Conservation (phyloP, 2,113 vertebrate species). For the Anarhynchus alexandrinus region DNA sequence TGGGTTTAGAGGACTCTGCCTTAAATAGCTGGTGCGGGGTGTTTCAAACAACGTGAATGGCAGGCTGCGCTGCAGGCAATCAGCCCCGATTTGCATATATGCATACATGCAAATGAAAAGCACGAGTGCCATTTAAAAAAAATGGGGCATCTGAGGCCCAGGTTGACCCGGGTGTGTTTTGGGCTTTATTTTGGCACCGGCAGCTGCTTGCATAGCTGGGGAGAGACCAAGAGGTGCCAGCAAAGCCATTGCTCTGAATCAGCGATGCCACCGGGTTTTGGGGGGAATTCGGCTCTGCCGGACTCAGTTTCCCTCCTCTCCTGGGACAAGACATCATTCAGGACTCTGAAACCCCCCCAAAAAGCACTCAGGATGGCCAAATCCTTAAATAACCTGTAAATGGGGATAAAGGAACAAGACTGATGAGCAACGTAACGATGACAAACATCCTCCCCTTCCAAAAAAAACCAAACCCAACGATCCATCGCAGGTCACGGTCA, state of each 20-base stretch:
- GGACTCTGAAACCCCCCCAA: accelerated
- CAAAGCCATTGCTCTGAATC: accelerated
- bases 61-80: background rate
- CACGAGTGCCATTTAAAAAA: background rate
- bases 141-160: background rate
- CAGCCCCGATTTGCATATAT: constrained; percentile 53
- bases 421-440: accelerated
- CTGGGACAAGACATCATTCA: background rate
- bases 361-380: background rate
- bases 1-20: background rate
- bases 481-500: background rate
- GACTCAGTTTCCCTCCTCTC: background rate
- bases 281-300: background rate
- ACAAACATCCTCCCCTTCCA: background rate
- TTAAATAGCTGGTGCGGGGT: accelerated
- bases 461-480: background rate
- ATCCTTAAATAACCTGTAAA: background rate
- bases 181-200: background rate
- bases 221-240: background rate
- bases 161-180: background rate
- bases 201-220: constrained; percentile 28
- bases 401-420: background rate
- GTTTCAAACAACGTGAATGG: background rate
- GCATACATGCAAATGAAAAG: constrained; percentile 38
- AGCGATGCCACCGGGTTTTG: background rate